phyloP scores from a whole-genome alignment of 1,140 invertebrate genomes.

The Apocrypta bakeri region DNA sequence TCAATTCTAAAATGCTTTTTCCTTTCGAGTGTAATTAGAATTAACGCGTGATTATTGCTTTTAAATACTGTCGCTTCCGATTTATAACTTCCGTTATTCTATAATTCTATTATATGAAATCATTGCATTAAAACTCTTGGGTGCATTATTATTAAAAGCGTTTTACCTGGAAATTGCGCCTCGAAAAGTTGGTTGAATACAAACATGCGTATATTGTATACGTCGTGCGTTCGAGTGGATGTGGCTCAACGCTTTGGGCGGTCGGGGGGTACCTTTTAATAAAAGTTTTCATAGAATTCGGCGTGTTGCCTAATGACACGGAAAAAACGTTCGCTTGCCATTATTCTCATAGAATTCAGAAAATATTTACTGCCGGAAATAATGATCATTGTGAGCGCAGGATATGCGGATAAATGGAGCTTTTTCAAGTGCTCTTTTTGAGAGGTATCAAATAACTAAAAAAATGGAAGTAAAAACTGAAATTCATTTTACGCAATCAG shows the following conservation, averaged over 20 bases:
- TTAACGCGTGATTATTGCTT: no score
- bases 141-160: not conserved
- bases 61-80: no score
- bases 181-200: constrained; percentile 22
- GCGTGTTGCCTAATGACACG: not conserved
- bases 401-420: not conserved
- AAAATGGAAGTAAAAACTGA: not conserved
- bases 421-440: not conserved
- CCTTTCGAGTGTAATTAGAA: no score
- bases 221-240: not conserved
- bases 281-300: constrained; percentile 16
- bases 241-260: not conserved
- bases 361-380: constrained; percentile 16
- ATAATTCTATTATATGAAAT: no score
- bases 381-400: constrained; percentile 2
- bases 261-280: not conserved
- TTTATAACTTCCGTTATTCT: no score
- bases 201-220: not conserved
- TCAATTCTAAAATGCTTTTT: not conserved
- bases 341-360: not conserved
- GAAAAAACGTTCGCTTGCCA: not conserved
- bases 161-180: not conserved
- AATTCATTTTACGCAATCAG: not conserved
- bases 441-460: not conserved
- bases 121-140: no score